Percentiles rank a stretch among this genome's conserved stretches.
These are phyloP conservation scores for Epinotia demarniana DNA, from an alignment of 2,888 invertebrate species.

Conservation along the genomic window DNA sequence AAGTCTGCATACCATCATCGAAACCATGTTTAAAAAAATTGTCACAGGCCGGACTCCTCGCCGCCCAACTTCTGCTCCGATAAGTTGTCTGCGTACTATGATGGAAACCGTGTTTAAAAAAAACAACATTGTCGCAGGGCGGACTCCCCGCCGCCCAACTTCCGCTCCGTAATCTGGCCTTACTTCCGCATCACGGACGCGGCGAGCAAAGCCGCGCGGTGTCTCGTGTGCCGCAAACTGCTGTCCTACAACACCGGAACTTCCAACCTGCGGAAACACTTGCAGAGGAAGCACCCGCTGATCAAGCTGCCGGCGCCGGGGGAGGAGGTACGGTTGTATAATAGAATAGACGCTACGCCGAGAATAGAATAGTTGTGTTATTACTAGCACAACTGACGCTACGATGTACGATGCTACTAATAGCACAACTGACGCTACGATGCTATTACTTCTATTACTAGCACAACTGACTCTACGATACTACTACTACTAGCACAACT, in stretches of 20 bases:
- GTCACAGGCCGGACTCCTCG: not conserved
- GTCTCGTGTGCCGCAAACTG: slow-evolving; percentile 55
- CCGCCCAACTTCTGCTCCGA: slow-evolving; percentile 37
- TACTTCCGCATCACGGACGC: slow-evolving; percentile 54
- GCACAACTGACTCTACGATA: too few species aligned
- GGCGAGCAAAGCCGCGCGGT: slow-evolving; percentile 48
- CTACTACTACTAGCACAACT: too few species aligned
- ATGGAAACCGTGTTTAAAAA: too few species aligned
- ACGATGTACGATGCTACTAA: too few species aligned
- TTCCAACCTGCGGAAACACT: slow-evolving; percentile 50
- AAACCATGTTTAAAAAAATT: not conserved
- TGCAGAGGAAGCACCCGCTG: slow-evolving; percentile 50
- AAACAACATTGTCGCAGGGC: not conserved
- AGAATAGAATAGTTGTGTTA: too few species aligned
- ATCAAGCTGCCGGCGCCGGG: slow-evolving; percentile 41
- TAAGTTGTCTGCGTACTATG: not conserved
- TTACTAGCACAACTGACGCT: too few species aligned
- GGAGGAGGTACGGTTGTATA: slow-evolving; percentile 40
- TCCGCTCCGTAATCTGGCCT: slow-evolving; percentile 52
- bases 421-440: too few species aligned
- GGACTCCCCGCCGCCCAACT: slow-evolving; percentile 1
- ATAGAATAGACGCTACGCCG: too few species aligned
- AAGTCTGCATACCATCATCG: not conserved
- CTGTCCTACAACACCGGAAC: slow-evolving; percentile 46
- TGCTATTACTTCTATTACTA: too few species aligned